phyloP scores from a whole-genome alignment of 2,888 invertebrate genomes.

The Catocala fraxini region DNA sequence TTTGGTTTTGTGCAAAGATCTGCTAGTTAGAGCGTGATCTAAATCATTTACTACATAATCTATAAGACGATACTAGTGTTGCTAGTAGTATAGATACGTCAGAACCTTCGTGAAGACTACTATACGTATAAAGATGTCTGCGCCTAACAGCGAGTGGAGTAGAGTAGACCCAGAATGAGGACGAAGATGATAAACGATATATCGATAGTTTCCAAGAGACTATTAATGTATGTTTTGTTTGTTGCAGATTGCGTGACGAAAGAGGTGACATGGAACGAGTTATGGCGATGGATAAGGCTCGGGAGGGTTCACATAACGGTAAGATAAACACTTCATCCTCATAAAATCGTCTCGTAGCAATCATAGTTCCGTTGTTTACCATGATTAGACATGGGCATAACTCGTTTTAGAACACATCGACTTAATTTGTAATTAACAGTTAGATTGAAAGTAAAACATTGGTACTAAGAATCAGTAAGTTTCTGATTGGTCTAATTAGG shows the following conservation, averaged over 20 bases:
- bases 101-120: too few relatives aligned
- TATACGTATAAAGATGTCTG: too few relatives aligned
- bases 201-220: conserved; percentile 41
- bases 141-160: too few relatives aligned
- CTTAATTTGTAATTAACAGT: conserved; percentile 22
- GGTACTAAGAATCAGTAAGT: conserved; percentile 16
- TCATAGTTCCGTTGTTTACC: conserved; percentile 10
- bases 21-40: too few relatives aligned
- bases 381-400: conserved; percentile 1
- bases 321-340: conserved; percentile 65
- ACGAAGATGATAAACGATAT: conserved; percentile 35
- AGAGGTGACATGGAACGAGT: conserved; percentile 94
- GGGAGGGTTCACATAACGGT: conserved; percentile 97
- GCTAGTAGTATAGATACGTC: too few relatives aligned
- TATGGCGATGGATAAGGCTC: conserved; percentile 93
- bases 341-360: conserved; percentile 30
- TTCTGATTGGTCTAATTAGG: conserved; percentile 32
- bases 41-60: too few relatives aligned
- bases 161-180: conserved; percentile 16
- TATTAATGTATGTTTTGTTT: conserved; percentile 62
- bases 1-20: too few relatives aligned
- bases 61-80: too few relatives aligned
- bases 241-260: conserved; percentile 95
- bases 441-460: conserved; percentile 15
- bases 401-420: conserved; percentile 9